These are phyloP conservation scores for Genyomyrus donnyi DNA, from an alignment of 2,113 vertebrate species.

Conservation along the genomic window DNA sequence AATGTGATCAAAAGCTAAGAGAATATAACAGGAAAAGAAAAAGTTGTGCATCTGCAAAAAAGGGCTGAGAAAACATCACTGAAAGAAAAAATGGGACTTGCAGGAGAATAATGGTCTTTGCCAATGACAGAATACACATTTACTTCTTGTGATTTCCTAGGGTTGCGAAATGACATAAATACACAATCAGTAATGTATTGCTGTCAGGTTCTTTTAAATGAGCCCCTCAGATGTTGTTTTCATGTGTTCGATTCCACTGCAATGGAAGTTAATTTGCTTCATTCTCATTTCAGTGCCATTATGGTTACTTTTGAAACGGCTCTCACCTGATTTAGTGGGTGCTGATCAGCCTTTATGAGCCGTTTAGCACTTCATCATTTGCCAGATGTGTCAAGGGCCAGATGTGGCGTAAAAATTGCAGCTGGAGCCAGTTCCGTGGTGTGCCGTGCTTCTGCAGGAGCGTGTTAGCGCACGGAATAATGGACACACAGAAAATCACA, in stretches of 20 bases:
- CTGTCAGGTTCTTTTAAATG: background rate
- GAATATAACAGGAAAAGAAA: background rate
- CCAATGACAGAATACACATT: background rate
- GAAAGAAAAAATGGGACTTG: background rate
- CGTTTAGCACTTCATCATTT: constrained; percentile 64
- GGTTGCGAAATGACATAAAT: constrained; percentile 6
- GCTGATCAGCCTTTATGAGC: constrained; percentile 56
- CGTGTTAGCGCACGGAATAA: background rate
- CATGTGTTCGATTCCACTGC: constrained; percentile 34
- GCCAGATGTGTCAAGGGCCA: constrained; percentile 42
- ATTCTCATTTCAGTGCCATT: constrained; percentile 17
- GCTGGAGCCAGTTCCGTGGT: constrained; percentile 6
- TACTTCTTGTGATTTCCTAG: background rate
- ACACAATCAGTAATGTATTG: background rate
- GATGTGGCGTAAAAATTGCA: constrained; percentile 40
- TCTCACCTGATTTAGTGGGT: constrained; percentile 48
- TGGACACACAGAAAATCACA: background rate
- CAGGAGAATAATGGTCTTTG: background rate
- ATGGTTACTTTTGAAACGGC: constrained; percentile 30
- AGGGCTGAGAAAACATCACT: background rate
- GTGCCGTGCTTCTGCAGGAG: background rate
- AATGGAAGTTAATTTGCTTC: constrained; percentile 24
- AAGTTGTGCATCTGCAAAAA: background rate
- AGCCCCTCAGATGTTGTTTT: constrained; percentile 21
- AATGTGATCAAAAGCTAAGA: background rate